A percentile compares a stretch with the other conserved stretches of the same genome.
phyloP scores from a whole-genome alignment of 2,888 invertebrate genomes.

The Pherbina coryleti region DNA sequence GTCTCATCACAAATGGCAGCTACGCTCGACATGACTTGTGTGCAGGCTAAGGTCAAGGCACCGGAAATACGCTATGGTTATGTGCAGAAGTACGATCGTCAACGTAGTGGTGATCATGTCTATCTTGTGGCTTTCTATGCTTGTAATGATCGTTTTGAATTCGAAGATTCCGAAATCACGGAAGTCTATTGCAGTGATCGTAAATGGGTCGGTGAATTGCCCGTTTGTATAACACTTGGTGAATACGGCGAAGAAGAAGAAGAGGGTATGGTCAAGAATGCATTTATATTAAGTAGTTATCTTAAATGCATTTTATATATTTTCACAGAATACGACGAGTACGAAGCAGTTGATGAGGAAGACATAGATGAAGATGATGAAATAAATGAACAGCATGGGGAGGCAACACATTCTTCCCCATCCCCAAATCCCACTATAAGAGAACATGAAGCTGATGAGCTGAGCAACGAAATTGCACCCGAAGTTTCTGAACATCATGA shows the following conservation, averaged over 20 bases:
- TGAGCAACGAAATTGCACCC: slow-evolving; percentile 46
- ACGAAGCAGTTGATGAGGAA: slow-evolving; percentile 47
- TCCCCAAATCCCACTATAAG: slow-evolving; percentile 26
- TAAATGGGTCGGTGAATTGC: slow-evolving; percentile 73
- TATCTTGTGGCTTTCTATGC: slow-evolving; percentile 74
- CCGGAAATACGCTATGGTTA: slow-evolving; percentile 66
- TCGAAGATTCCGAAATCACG: slow-evolving; percentile 69
- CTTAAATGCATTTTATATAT: no score
- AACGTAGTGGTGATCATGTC: slow-evolving; percentile 67
- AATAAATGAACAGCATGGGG: slow-evolving; percentile 37
- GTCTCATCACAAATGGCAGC: slow-evolving; percentile 59
- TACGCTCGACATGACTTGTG: slow-evolving; percentile 67
- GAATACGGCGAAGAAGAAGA: slow-evolving; percentile 55
- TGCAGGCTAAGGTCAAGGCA: slow-evolving; percentile 63
- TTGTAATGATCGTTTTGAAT: slow-evolving; percentile 71
- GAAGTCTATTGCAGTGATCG: slow-evolving; percentile 73
- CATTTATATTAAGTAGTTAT: no score
- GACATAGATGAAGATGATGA: slow-evolving; percentile 37
- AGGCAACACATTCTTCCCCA: slow-evolving; percentile 54
- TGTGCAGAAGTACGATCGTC: slow-evolving; percentile 64
- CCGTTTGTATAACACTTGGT: slow-evolving; percentile 68
- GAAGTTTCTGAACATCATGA: neutral
- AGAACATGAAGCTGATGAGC: slow-evolving; percentile 31
- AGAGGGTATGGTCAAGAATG: neutral
- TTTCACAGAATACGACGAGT: slow-evolving; percentile 41